Conservation (phyloP, 2,888 invertebrate genomes). For the Adineta ricciae region DNA sequence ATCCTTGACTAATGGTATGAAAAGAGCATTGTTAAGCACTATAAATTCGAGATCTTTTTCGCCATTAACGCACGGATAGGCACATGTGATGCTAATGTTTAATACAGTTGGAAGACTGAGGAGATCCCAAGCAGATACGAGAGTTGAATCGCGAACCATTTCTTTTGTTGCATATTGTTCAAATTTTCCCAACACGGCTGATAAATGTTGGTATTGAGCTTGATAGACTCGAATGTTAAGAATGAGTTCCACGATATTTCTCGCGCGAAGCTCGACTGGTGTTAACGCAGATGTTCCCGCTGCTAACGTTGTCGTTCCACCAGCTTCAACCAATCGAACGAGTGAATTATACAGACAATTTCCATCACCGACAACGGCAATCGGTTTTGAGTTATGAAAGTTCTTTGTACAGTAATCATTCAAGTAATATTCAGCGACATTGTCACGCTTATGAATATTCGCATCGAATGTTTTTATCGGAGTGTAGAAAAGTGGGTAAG, state of each 20-base stretch:
- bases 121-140: neutral
- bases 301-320: neutral
- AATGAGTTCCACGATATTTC: neutral
- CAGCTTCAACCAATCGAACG: neutral
- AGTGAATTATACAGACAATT: constrained; percentile 7
- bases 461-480: neutral
- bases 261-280: neutral
- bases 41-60: neutral
- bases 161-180: neutral
- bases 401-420: neutral
- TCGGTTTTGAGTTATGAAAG: neutral
- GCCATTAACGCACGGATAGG: neutral
- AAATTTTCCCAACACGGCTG: neutral
- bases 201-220: neutral
- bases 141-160: neutral
- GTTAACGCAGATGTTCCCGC: neutral
- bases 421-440: neutral
- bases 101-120: neutral
- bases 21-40: neutral
- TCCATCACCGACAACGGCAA: neutral
- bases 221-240: neutral
- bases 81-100: neutral
- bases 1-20: neutral
- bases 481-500: neutral
- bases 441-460: neutral